Evolutionary conservation across 2,113 vertebrate species (phyloP).

Genomic region (Phocoena phocoena): DNA sequence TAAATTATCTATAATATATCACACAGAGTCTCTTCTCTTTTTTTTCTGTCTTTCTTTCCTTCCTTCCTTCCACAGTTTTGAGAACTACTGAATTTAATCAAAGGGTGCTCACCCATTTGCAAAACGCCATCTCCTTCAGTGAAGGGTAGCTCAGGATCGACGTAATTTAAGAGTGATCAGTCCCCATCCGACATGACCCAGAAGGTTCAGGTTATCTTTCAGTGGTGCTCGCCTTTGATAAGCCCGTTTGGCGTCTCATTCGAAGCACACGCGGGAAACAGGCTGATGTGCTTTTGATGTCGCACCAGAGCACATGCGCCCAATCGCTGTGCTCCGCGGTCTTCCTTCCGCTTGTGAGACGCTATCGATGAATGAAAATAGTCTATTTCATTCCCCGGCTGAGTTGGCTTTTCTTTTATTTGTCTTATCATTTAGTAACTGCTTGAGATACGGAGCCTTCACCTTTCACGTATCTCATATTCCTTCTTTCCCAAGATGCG

Average conservation of each 20-base stretch:
- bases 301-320: rapidly evolving
- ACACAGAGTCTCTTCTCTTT: background rate
- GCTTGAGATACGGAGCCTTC: background rate
- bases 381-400: too few relatives aligned
- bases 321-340: rapidly evolving
- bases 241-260: background rate
- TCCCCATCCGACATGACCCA: rapidly evolving
- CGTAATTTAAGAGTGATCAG: too few relatives aligned
- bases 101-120: background rate
- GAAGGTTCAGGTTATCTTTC: rapidly evolving
- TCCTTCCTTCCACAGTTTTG: background rate
- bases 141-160: rapidly evolving
- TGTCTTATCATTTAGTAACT: background rate
- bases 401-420: background rate
- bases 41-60: background rate
- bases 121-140: background rate
- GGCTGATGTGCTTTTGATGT: rapidly evolving
- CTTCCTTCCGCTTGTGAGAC: rapidly evolving
- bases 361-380: rapidly evolving
- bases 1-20: background rate
- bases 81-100: background rate
- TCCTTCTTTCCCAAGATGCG: background rate
- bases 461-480: rapidly evolving
- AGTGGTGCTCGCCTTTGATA: rapidly evolving
- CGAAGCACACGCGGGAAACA: rapidly evolving